Conservation (phyloP, 2,113 vertebrate genomes). For the Catharus fuscescens region DNA sequence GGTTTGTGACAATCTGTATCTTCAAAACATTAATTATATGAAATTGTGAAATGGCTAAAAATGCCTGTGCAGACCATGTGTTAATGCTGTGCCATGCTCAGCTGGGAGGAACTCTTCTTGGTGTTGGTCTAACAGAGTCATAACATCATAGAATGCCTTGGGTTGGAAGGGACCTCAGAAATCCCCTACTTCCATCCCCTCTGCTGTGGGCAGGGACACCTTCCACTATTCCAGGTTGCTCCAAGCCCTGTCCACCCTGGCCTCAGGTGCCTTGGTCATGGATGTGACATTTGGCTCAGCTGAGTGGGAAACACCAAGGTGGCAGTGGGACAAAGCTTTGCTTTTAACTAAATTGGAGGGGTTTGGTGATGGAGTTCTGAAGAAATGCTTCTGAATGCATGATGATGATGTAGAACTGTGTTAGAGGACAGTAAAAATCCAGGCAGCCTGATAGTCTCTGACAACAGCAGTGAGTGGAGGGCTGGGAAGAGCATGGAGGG, state of each 20-base stretch:
- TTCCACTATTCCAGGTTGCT: background rate
- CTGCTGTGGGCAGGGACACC: background rate
- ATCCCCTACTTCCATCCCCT: background rate
- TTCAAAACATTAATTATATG: background rate
- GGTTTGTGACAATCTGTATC: background rate
- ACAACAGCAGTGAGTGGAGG: background rate
- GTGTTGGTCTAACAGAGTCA: background rate
- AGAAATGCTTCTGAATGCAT: background rate
- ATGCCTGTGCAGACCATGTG: background rate
- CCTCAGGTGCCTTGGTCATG: fast-evolving
- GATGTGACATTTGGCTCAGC: no score
- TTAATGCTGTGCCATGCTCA: background rate
- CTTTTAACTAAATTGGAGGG: background rate
- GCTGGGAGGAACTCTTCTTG: background rate
- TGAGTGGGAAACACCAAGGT: background rate
- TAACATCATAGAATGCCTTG: background rate
- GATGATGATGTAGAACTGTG: background rate
- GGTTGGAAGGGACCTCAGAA: background rate
- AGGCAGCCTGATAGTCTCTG: background rate
- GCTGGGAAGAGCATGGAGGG: background rate
- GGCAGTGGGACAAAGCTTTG: background rate
- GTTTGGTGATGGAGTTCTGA: background rate
- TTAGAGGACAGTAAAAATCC: background rate
- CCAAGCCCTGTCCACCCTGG: background rate
- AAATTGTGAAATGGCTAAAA: background rate